These are phyloP conservation scores for Silurus glanis DNA, from an alignment of 2,113 vertebrate species.

Conservation along the genomic window DNA sequence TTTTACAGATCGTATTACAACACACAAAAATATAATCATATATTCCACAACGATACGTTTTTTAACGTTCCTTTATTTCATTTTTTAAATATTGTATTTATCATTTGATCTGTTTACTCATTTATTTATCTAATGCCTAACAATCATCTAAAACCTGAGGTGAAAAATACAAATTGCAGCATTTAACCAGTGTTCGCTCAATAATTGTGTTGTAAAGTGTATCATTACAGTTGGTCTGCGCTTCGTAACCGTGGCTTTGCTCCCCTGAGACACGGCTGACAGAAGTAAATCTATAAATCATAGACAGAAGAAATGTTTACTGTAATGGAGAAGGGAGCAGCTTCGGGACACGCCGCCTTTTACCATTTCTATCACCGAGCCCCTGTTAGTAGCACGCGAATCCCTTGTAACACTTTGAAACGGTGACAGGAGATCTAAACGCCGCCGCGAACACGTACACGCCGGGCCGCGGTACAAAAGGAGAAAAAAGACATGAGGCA, in stretches of 20 bases:
- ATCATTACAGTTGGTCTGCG: slow-evolving; percentile 24
- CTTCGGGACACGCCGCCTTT: neutral
- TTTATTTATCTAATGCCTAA: too few relatives aligned
- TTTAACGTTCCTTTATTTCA: too few relatives aligned
- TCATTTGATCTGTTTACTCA: neutral
- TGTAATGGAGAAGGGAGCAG: slow-evolving; percentile 7
- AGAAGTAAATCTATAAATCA: slow-evolving; percentile 35
- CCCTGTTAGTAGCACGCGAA: neutral
- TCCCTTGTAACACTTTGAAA: slow-evolving; percentile 4
- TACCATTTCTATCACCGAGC: neutral
- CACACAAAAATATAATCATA: too few relatives aligned
- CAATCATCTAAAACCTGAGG: neutral
- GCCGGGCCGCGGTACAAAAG: too few relatives aligned
- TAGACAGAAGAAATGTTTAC: neutral
- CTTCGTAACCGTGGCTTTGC: slow-evolving; percentile 10
- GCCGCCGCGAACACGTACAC: neutral
- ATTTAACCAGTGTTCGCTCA: slow-evolving; percentile 22
- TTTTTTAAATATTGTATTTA: neutral
- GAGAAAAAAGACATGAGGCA: slow-evolving; percentile 1
- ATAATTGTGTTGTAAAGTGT: slow-evolving; percentile 37
- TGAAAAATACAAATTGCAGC: slow-evolving; percentile 15
- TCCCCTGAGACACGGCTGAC: slow-evolving; percentile 14
- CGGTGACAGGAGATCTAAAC: neutral
- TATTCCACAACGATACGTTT: too few relatives aligned
- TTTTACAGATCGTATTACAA: too few relatives aligned